Evolutionary conservation across 2,113 vertebrate genomes (phyloP).

Genomic region (Pavo muticus): DNA sequence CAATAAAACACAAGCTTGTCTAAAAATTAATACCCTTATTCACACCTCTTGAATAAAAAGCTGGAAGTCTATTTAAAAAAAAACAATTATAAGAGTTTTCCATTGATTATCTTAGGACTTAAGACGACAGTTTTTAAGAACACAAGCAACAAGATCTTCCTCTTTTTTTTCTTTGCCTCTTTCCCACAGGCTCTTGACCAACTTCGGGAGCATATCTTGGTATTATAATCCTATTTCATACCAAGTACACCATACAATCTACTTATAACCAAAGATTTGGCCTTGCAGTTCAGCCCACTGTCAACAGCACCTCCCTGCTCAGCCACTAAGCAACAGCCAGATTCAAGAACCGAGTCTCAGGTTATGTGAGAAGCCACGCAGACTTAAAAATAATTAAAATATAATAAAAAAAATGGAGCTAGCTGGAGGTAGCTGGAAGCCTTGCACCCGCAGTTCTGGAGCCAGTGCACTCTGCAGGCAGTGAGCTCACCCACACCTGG

Average conservation of each 20-base stretch:
- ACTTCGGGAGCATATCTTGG: not conserved
- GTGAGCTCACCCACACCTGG: not conserved
- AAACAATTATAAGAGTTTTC: not conserved
- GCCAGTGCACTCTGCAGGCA: rapidly evolving
- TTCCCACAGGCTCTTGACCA: not conserved
- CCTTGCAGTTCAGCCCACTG: not conserved
- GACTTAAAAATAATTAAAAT: not conserved
- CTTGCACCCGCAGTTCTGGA: not conserved
- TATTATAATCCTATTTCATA: not conserved
- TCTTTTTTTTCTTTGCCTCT: not conserved
- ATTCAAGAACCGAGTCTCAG: not conserved
- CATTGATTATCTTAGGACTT: not conserved
- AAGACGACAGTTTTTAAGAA: not conserved
- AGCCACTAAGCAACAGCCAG: not conserved
- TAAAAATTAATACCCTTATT: not conserved
- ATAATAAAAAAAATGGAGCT: not conserved
- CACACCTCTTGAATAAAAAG: not conserved
- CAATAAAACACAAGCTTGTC: not conserved
- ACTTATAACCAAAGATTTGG: not conserved
- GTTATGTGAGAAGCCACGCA: rapidly evolving
- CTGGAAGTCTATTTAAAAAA: not conserved
- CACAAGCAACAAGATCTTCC: not conserved
- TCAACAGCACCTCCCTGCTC: not conserved
- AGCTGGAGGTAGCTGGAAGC: rapidly evolving
- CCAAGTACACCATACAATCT: not conserved